These are phyloP conservation scores for Falco naumanni DNA, from an alignment of 2,797 vertebrate species.

Conservation along the genomic window DNA sequence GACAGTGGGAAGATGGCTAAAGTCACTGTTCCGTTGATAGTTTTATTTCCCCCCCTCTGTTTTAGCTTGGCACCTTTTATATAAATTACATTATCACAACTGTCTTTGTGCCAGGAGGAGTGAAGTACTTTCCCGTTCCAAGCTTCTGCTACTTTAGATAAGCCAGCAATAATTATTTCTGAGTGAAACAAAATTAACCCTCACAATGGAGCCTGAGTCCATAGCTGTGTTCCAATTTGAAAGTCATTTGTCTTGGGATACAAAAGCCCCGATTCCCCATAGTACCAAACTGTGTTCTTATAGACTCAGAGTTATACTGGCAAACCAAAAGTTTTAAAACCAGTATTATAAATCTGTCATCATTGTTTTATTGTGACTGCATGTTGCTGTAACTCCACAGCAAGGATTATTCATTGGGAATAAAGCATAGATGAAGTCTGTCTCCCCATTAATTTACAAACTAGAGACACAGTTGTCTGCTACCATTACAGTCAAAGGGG, in stretches of 20 bases:
- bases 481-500: neutral
- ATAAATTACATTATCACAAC: constrained; percentile 54
- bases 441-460: neutral
- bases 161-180: constrained; percentile 69
- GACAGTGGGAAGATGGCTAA: constrained; percentile 1
- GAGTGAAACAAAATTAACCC: constrained; percentile 65
- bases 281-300: neutral
- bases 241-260: constrained; percentile 23
- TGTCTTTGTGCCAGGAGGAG: constrained; percentile 66
- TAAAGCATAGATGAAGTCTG: neutral
- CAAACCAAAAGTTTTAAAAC: neutral
- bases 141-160: constrained; percentile 72
- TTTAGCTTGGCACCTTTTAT: constrained; percentile 54
- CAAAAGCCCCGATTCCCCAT: neutral
- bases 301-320: neutral
- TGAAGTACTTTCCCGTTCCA: constrained; percentile 63
- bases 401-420: neutral
- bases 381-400: neutral
- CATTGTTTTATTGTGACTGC: neutral
- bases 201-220: constrained; percentile 47
- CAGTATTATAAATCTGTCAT: neutral
- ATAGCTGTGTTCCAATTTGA: constrained; percentile 33
- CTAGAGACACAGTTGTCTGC: neutral
- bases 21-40: constrained; percentile 9
- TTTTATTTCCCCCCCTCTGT: neutral